These are phyloP conservation scores for Eupithecia abbreviata DNA, from an alignment of 2,888 invertebrate genomes.

Conservation along the genomic window DNA sequence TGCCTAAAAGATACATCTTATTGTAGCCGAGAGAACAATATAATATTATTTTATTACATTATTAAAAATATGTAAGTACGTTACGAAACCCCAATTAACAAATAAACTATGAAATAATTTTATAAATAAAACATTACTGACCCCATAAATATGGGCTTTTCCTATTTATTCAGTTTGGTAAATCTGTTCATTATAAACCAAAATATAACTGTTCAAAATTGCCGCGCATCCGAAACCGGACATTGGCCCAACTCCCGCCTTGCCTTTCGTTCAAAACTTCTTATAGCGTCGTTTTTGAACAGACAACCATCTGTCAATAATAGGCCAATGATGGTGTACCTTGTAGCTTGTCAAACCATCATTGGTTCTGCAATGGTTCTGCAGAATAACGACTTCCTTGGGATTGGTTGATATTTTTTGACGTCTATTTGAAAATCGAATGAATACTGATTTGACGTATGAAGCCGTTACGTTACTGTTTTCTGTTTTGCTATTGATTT, in stretches of 20 bases:
- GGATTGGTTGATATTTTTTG: background rate
- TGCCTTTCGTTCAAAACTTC: background rate
- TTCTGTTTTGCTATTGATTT: slow-evolving; percentile 46
- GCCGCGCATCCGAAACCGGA: no score
- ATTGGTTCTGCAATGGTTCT: background rate
- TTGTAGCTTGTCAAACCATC: background rate
- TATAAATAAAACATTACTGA: background rate
- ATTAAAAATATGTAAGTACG: no score
- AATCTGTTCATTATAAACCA: no score
- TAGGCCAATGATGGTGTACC: background rate
- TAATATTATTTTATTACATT: no score
- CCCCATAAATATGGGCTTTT: no score
- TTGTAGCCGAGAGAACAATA: no score
- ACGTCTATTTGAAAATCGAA: slow-evolving; percentile 29
- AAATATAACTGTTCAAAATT: no score
- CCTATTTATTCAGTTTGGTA: no score
- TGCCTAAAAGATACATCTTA: no score
- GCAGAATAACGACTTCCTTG: background rate
- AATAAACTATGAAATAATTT: background rate
- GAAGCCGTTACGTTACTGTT: slow-evolving; percentile 69
- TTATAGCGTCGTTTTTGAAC: background rate
- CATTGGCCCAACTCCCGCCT: background rate
- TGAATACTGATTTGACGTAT: slow-evolving; percentile 38
- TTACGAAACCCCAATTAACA: background rate
- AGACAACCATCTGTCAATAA: background rate